phyloP scores from a whole-genome alignment of 92 coral and sea anemone genomes.

The Bergia sp. region DNA sequence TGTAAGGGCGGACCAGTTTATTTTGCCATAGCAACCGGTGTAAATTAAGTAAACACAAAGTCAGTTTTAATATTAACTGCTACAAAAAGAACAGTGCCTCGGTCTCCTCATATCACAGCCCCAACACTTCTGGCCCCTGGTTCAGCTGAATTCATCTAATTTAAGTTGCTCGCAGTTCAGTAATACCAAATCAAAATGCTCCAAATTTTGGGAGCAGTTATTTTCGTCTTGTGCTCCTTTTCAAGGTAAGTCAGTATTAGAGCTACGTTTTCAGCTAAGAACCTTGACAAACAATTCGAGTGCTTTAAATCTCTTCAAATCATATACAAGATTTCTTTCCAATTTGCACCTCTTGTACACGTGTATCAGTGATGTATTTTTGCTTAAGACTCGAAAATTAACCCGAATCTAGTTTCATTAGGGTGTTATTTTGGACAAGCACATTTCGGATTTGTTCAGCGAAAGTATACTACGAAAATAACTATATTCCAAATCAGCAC shows the following conservation, averaged over 20 bases:
- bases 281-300: background rate
- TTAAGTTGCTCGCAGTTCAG: background rate
- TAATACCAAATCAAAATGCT: background rate
- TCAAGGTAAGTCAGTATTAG: background rate
- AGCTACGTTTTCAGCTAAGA: background rate
- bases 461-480: no score
- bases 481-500: no score
- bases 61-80: conserved; percentile 10
- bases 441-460: no score
- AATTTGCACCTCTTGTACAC: background rate
- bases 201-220: background rate
- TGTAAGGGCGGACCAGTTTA: background rate
- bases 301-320: background rate
- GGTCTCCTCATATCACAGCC: background rate
- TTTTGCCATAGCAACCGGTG: conserved; percentile 20
- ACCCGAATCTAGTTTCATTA: no score
- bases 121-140: background rate
- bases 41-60: background rate
- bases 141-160: background rate
- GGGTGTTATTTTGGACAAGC: no score
- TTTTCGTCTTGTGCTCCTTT: background rate
- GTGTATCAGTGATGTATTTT: background rate
- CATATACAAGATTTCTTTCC: background rate
- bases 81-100: background rate
- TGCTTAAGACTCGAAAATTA: background rate